phyloP scores from a whole-genome alignment of 2,888 invertebrate genomes.

The Aleiodes leptofemur region DNA sequence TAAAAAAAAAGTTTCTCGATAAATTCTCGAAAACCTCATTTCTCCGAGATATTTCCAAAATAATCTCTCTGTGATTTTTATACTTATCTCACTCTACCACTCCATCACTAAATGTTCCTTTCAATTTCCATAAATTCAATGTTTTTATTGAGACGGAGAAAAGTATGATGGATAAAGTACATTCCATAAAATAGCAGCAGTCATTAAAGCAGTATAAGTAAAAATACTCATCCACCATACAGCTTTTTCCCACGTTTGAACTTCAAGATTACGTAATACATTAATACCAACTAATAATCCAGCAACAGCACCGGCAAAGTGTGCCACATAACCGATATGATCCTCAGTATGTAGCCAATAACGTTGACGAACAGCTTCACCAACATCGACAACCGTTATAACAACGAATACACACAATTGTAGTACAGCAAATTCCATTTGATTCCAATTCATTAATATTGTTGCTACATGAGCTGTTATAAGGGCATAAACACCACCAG shows the following conservation, averaged over 20 bases:
- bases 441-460: conserved; percentile 95
- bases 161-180: conserved; percentile 47
- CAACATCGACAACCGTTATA: conserved; percentile 89
- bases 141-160: conserved; percentile 31
- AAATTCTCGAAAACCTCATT: too few species aligned
- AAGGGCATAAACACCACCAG: conserved; percentile 95
- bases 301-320: conserved; percentile 93
- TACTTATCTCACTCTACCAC: neutral
- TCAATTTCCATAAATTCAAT: neutral
- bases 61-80: too few species aligned
- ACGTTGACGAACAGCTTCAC: conserved; percentile 92
- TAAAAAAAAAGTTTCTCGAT: too few species aligned
- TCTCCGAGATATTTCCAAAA: too few species aligned
- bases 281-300: conserved; percentile 91
- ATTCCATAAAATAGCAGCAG: conserved; percentile 85
- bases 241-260: conserved; percentile 87
- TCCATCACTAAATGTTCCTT: neutral
- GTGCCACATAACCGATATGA: conserved; percentile 95
- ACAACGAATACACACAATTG: conserved; percentile 89
- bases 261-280: conserved; percentile 88
- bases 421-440: conserved; percentile 95
- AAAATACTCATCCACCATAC: conserved; percentile 89
- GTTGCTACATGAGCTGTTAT: conserved; percentile 95
- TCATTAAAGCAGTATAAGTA: conserved; percentile 83
- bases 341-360: conserved; percentile 84